phyloP scores from a whole-genome alignment of 2,797 vertebrate genomes.

The Tympanoctomys barrerae region DNA sequence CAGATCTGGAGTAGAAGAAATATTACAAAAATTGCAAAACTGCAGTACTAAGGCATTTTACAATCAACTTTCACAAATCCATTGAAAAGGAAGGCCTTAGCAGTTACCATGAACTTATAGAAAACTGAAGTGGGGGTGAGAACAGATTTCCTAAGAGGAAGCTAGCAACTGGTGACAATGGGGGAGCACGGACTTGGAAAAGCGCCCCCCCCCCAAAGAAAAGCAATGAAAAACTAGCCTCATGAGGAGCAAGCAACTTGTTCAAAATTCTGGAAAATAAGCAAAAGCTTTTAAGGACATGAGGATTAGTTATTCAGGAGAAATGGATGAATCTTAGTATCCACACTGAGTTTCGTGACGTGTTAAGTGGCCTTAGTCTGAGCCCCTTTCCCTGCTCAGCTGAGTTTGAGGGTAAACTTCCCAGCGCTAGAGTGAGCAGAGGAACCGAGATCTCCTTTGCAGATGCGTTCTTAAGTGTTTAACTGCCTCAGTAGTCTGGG shows the following conservation, averaged over 20 bases:
- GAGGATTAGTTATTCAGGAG: neutral
- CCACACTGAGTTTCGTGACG: neutral
- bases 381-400: neutral
- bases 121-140: fast-evolving
- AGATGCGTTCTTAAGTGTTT: neutral
- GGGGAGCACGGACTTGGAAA: neutral
- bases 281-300: neutral
- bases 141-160: neutral
- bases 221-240: no score
- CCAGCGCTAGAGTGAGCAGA: neutral
- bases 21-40: neutral
- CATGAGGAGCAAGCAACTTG: neutral
- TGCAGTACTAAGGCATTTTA: fast-evolving
- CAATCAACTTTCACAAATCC: neutral
- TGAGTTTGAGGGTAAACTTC: no score
- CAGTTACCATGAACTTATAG: fast-evolving
- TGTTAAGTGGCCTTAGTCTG: neutral
- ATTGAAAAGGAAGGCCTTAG: no score
- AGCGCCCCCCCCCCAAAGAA: neutral
- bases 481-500: neutral
- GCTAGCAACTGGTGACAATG: fast-evolving
- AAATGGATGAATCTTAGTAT: neutral
- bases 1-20: neutral
- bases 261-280: neutral
- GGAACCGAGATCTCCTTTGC: neutral